Evolutionary conservation across 2,888 invertebrate genomes (phyloP).

Genomic region (Tillus elongatus): DNA sequence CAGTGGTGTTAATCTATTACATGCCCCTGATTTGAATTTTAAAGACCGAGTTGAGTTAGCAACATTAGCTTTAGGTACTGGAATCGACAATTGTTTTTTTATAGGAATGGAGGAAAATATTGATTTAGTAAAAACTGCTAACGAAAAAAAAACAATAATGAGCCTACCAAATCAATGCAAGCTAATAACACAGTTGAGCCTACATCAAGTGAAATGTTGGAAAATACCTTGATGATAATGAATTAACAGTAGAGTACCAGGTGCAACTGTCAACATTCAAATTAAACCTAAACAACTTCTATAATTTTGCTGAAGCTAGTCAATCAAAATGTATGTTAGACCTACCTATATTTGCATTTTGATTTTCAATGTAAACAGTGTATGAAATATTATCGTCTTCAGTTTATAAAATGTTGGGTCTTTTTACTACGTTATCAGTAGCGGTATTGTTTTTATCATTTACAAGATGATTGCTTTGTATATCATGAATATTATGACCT

Average conservation of each 20-base stretch:
- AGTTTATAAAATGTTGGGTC: no score
- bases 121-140: constrained; percentile 3
- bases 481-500: no score
- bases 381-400: constrained; percentile 11
- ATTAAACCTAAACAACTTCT: constrained; percentile 12
- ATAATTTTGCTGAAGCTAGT: constrained; percentile 15
- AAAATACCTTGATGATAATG: constrained; percentile 9
- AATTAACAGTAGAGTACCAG: constrained; percentile 11
- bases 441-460: no score
- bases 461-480: no score
- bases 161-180: constrained; percentile 5
- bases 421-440: no score
- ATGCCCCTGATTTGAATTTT: constrained; percentile 14
- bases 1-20: constrained; percentile 14
- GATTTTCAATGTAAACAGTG: constrained; percentile 11
- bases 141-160: constrained; percentile 7
- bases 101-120: constrained; percentile 15
- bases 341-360: constrained; percentile 12
- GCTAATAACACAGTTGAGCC: constrained; percentile 12
- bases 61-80: constrained; percentile 14
- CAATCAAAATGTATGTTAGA: constrained; percentile 16
- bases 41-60: constrained; percentile 14
- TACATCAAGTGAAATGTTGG: constrained; percentile 14
- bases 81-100: constrained; percentile 14
- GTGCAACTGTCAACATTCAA: constrained; percentile 9